Percentiles rank a stretch among this genome's conserved stretches.
Conservation (phyloP, 1,140 invertebrate species). For the Tetragonula clypearis region DNA sequence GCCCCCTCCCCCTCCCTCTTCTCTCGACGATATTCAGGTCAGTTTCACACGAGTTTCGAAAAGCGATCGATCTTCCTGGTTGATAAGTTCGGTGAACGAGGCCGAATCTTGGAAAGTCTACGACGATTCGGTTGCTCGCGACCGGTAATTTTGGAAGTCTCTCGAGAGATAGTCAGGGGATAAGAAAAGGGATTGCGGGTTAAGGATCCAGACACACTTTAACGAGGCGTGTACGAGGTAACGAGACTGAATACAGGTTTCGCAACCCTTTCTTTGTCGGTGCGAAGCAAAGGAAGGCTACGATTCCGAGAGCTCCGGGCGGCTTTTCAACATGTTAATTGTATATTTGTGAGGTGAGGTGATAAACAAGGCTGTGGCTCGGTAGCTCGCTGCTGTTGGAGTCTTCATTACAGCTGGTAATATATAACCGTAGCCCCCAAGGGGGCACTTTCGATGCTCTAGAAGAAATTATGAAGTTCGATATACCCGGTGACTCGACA, state of each 20-base stretch:
- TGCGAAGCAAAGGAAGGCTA: neutral
- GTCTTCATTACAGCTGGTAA: constrained; percentile 70
- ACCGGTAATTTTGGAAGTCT: constrained; percentile 3
- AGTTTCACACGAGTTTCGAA: neutral
- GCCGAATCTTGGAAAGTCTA: neutral
- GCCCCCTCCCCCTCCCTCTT: accelerated
- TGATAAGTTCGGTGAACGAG: constrained; percentile 1
- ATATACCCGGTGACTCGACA: constrained; percentile 57
- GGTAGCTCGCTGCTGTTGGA: constrained; percentile 60
- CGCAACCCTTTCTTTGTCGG: constrained; percentile 37
- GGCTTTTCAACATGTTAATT: constrained; percentile 72
- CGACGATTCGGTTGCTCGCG: neutral
- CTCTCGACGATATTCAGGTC: neutral
- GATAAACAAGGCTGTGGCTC: constrained; percentile 67
- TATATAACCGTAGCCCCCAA: constrained; percentile 64
- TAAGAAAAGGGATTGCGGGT: constrained; percentile 35
- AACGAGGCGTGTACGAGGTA: constrained; percentile 40
- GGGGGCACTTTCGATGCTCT: constrained; percentile 54
- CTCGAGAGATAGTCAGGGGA: neutral
- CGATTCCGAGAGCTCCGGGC: constrained; percentile 36
- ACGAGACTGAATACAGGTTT: constrained; percentile 20
- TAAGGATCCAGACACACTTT: constrained; percentile 41
- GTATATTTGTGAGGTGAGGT: constrained; percentile 69
- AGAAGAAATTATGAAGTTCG: constrained; percentile 59
- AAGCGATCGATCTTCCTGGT: neutral